Percentiles rank a stretch among this genome's conserved stretches.
phyloP scores from a whole-genome alignment of 2,797 vertebrate species.

The Acipenser transmontanus region DNA sequence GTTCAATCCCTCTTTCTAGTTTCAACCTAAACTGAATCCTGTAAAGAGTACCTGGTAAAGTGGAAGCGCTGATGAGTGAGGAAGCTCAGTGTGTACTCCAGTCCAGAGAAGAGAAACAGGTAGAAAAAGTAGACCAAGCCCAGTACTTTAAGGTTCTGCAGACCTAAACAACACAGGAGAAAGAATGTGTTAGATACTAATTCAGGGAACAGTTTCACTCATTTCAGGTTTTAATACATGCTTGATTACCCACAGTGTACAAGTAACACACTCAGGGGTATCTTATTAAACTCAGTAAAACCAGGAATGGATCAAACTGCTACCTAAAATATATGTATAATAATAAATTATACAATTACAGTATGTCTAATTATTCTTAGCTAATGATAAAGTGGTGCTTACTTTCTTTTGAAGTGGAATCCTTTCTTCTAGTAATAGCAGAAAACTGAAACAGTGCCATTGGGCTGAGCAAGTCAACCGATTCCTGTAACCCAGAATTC shows the following conservation, averaged over 20 bases:
- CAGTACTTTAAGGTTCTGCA: constrained; percentile 69
- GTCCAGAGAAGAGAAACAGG: constrained; percentile 91
- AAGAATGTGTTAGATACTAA: neutral
- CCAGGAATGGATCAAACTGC: too few species aligned
- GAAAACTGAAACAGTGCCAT: constrained; percentile 80
- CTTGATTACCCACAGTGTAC: too few species aligned
- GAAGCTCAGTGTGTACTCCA: constrained; percentile 91
- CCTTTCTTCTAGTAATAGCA: constrained; percentile 65
- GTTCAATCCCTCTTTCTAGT: neutral
- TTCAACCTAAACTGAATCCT: constrained; percentile 23
- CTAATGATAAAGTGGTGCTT: constrained; percentile 33
- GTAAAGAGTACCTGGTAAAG: constrained; percentile 73
- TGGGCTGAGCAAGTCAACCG: constrained; percentile 76
- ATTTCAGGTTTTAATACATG: too few species aligned
- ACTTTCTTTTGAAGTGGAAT: constrained; percentile 64
- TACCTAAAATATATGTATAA: too few species aligned
- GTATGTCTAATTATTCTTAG: too few species aligned
- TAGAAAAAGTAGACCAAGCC: constrained; percentile 88
- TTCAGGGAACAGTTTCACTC: too few species aligned
- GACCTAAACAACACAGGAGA: constrained; percentile 48
- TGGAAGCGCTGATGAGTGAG: constrained; percentile 91
- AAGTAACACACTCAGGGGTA: too few species aligned
- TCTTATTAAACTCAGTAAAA: too few species aligned
- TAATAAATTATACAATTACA: too few species aligned
- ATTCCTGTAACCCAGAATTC: constrained; percentile 51